Conservation (phyloP, 1,140 invertebrate species). For the Brachystomella parvula region DNA sequence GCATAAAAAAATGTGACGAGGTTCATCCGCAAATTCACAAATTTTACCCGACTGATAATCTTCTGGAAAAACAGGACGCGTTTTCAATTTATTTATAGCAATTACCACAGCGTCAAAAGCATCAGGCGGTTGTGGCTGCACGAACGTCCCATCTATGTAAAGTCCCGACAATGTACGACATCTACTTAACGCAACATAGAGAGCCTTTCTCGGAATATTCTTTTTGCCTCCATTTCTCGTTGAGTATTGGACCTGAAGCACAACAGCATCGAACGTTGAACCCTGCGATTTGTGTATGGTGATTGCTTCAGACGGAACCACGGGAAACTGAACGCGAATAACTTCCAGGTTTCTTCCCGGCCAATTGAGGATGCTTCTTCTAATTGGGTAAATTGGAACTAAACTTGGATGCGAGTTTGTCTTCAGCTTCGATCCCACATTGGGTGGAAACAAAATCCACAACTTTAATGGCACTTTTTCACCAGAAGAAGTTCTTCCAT, state of each 20-base stretch:
- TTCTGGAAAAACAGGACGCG: too few relatives aligned
- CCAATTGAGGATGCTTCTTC: neutral
- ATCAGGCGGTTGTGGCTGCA: neutral
- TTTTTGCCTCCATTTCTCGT: too few relatives aligned
- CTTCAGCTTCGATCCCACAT: neutral
- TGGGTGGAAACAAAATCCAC: neutral
- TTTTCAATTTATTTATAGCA: too few relatives aligned
- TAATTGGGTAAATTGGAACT: neutral
- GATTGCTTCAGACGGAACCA: neutral
- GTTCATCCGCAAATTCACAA: too few relatives aligned
- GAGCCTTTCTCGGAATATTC: neutral
- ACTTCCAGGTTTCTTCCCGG: neutral
- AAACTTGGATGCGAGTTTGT: neutral
- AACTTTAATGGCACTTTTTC: neutral
- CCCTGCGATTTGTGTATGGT: neutral
- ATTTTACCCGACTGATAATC: too few relatives aligned
- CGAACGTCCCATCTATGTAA: slow-evolving; percentile 11
- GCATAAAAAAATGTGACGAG: too few relatives aligned
- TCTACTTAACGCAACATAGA: slow-evolving; percentile 18
- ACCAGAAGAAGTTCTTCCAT: neutral
- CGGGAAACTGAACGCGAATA: slow-evolving; percentile 5
- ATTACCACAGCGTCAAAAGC: too few relatives aligned
- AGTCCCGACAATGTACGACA: neutral
- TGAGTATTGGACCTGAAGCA: neutral
- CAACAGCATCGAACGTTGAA: neutral